Evolutionary conservation across 2,888 invertebrate species (phyloP).

Genomic region (Cheilosia grossa): DNA sequence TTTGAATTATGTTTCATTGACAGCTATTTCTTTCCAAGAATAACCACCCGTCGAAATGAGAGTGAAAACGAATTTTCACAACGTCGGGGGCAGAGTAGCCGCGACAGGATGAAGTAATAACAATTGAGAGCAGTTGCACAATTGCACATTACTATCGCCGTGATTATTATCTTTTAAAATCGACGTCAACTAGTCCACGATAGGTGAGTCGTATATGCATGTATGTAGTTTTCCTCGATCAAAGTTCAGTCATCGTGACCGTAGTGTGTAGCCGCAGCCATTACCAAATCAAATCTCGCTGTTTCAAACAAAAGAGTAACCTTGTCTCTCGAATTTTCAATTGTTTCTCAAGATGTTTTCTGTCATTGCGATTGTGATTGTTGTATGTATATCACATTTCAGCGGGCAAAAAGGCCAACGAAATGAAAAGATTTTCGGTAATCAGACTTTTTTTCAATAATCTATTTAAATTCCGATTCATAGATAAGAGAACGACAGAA

Average conservation of each 20-base stretch:
- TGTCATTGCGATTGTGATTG: neutral
- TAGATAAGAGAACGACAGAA: constrained; percentile 8
- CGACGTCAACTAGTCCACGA: neutral
- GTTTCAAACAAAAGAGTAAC: neutral
- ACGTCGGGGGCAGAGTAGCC: neutral
- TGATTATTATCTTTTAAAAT: neutral
- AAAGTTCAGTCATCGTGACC: too few species aligned
- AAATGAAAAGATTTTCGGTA: neutral
- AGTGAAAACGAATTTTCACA: constrained; percentile 7
- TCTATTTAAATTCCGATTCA: neutral
- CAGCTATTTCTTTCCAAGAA: neutral
- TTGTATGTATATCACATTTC: neutral
- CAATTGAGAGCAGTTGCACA: constrained; percentile 35
- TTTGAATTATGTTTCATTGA: neutral
- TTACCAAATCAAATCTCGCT: constrained; percentile 1
- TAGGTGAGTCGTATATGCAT: too few species aligned
- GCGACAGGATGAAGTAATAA: constrained; percentile 17
- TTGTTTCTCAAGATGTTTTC: constrained; percentile 4
- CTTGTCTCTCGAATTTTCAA: constrained; percentile 5
- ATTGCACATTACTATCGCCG: constrained; percentile 14
- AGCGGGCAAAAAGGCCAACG: neutral
- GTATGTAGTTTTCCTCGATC: too few species aligned
- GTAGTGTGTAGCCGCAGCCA: neutral
- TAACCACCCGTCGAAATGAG: constrained; percentile 16
- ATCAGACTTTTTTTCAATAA: too few species aligned